These are phyloP conservation scores for Xanthia icteritia DNA, from an alignment of 2,888 invertebrate species.

Conservation along the genomic window DNA sequence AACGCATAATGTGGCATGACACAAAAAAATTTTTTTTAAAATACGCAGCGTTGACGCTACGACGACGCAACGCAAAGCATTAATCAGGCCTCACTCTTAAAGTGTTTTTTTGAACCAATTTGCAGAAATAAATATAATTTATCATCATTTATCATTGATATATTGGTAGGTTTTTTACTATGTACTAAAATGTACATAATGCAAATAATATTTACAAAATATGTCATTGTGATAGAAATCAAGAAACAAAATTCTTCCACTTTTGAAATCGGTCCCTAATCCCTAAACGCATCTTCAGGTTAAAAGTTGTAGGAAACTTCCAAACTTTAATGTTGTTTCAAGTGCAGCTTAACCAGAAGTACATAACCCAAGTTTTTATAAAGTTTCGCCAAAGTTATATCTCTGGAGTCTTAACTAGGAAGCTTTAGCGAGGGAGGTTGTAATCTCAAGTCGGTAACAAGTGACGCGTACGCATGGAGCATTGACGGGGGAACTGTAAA, in stretches of 20 bases:
- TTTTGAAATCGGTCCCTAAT: not conserved
- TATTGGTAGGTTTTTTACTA: not conserved
- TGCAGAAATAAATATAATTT: not conserved
- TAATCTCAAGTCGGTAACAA: conserved; percentile 55
- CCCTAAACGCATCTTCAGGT: conserved; percentile 31
- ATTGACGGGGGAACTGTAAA: conserved; percentile 35
- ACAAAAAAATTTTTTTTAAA: no score
- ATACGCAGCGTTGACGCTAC: no score
- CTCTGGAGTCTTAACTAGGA: conserved; percentile 50
- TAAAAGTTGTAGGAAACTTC: conserved; percentile 37
- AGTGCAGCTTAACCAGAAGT: conserved; percentile 48
- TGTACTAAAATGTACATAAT: no score
- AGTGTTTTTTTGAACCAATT: not conserved
- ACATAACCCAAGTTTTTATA: conserved; percentile 56
- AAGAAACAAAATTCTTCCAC: not conserved
- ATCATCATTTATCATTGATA: not conserved
- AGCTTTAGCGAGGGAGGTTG: conserved; percentile 52
- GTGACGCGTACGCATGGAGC: conserved; percentile 46
- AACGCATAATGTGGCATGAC: no score
- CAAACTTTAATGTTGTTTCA: conserved; percentile 36
- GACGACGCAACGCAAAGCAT: no score
- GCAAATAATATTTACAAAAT: not conserved
- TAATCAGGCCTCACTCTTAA: not conserved
- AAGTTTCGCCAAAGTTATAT: conserved; percentile 41
- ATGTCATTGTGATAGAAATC: not conserved